These are phyloP conservation scores for Vireo griseus DNA, from an alignment of 2,797 vertebrate species.

Conservation along the genomic window DNA sequence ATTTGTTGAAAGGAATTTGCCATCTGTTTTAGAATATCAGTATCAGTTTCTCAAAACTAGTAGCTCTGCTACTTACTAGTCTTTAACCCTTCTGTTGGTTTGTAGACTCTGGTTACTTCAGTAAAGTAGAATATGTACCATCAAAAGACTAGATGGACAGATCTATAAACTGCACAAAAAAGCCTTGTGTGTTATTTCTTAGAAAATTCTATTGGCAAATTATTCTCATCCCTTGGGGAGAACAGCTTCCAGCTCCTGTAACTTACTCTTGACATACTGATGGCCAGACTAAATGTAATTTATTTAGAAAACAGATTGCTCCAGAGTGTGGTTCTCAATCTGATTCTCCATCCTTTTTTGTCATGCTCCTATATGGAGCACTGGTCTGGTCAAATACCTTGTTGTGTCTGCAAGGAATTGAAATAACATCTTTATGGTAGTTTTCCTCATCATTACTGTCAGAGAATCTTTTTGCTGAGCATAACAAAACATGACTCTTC, in stretches of 20 bases:
- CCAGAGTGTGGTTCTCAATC: neutral
- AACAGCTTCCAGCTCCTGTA: neutral
- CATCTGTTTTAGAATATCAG: neutral
- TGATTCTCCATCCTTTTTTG: neutral
- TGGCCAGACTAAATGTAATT: neutral
- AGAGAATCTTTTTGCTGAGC: neutral
- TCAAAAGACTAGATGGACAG: neutral
- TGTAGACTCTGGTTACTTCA: neutral
- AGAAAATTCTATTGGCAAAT: neutral
- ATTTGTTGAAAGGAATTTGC: neutral
- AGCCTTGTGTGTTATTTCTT: neutral
- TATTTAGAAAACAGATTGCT: neutral
- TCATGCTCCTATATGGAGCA: neutral
- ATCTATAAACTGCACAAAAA: neutral
- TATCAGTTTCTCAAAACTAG: neutral
- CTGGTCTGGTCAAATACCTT: neutral
- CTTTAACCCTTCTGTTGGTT: neutral
- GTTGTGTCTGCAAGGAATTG: neutral
- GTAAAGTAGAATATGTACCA: neutral
- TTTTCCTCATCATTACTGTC: neutral
- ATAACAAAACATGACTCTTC: neutral
- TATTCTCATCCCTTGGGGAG: neutral
- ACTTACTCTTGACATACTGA: neutral
- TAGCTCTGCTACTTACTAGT: neutral
- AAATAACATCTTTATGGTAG: neutral